Conservation (phyloP, 2,888 invertebrate species). For the Biston stratarius region DNA sequence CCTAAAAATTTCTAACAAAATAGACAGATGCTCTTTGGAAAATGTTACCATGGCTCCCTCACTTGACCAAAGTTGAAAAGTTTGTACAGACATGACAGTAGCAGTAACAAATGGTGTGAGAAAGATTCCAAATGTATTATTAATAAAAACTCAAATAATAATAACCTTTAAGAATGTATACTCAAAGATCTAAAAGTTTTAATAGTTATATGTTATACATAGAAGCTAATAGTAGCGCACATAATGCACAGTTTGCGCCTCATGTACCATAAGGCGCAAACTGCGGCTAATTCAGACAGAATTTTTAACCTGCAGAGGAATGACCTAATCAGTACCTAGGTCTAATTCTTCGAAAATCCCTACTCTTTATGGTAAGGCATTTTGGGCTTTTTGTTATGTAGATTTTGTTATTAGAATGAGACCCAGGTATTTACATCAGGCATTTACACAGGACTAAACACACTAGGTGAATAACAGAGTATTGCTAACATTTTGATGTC, state of each 20-base stretch:
- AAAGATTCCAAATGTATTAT: not conserved
- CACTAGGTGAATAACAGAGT: constrained; percentile 38
- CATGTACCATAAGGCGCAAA: not conserved
- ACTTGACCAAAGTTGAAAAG: not conserved
- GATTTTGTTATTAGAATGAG: constrained; percentile 7
- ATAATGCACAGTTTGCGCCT: no score
- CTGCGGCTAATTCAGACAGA: not conserved
- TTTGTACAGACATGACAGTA: not conserved
- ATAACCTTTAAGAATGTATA: not conserved
- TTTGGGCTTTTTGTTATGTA: not conserved
- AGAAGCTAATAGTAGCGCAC: not conserved
- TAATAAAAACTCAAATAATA: not conserved
- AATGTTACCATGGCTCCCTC: constrained; percentile 2
- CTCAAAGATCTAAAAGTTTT: not conserved
- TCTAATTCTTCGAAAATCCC: constrained; percentile 2
- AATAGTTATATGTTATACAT: constrained; percentile 5
- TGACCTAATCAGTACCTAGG: not conserved
- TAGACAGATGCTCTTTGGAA: not conserved
- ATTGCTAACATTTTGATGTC: constrained; percentile 44
- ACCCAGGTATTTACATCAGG: constrained; percentile 42
- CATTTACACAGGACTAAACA: constrained; percentile 49
- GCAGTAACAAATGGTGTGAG: not conserved
- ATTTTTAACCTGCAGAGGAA: not conserved
- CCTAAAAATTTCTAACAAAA: not conserved
- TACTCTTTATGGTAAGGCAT: not conserved